A percentile compares a stretch with the other conserved stretches of the same genome.
phyloP scores from a whole-genome alignment of 2,797 vertebrate genomes.

The Acipenser oxyrinchus region DNA sequence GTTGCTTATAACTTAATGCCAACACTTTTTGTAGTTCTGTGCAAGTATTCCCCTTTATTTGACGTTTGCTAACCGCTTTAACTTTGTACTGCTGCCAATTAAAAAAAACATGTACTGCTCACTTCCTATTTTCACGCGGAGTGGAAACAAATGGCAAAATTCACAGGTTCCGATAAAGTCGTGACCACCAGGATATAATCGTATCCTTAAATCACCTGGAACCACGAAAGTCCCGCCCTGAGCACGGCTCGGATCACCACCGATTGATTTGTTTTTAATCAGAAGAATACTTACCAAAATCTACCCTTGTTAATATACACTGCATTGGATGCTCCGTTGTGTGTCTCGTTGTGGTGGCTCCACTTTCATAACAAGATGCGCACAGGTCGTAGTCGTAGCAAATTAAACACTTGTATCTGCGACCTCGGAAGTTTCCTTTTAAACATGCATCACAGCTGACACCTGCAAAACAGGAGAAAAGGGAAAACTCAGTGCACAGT shows the following conservation, averaged over 20 bases:
- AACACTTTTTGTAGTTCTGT: too few species aligned
- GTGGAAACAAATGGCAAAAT: too few species aligned
- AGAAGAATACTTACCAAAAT: conserved; percentile 80
- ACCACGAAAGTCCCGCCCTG: conserved; percentile 3
- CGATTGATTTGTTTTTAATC: not conserved
- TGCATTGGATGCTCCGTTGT: conserved; percentile 98
- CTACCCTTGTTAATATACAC: conserved; percentile 99
- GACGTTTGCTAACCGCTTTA: too few species aligned
- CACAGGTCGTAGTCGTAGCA: conserved; percentile 99
- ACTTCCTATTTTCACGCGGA: too few species aligned
- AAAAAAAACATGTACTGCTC: too few species aligned
- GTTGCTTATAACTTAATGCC: too few species aligned
- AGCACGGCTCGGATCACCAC: not conserved
- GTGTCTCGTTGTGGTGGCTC: conserved; percentile 94
- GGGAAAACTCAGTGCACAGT: not conserved
- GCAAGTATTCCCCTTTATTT: too few species aligned
- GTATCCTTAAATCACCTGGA: too few species aligned
- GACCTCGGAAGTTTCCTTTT: conserved; percentile 97
- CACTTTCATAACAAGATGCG: conserved; percentile 97
- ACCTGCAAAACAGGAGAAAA: conserved; percentile 60
- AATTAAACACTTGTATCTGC: conserved; percentile 98
- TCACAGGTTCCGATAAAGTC: too few species aligned
- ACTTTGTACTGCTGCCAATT: too few species aligned
- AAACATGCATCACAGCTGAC: conserved; percentile 99
- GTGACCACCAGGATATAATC: too few species aligned